Percentiles rank a stretch among this genome's conserved stretches.
phyloP scores from a whole-genome alignment of 2,113 vertebrate genomes.

The Fulmarus glacialis region DNA sequence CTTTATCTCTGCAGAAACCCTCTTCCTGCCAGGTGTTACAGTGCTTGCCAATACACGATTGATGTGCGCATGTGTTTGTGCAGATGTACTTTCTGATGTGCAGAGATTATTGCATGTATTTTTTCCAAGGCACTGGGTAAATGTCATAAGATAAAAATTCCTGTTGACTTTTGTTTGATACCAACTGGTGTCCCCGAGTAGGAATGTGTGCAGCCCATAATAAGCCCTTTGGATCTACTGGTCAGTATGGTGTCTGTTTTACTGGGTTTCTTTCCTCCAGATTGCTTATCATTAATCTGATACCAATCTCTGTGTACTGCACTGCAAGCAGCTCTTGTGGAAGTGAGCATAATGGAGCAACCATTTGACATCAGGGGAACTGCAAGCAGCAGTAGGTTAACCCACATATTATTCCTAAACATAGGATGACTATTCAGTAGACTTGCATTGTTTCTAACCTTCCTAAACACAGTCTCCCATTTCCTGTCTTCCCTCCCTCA shows the following conservation, averaged over 20 bases:
- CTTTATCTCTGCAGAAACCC: not conserved
- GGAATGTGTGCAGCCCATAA: not conserved
- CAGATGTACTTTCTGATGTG: not conserved
- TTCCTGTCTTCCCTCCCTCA: not conserved
- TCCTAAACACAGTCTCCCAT: accelerated
- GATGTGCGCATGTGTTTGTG: not conserved
- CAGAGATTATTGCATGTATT: not conserved
- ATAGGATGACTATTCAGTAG: not conserved
- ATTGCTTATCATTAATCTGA: not conserved
- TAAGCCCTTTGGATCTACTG: not conserved
- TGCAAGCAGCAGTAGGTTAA: not conserved
- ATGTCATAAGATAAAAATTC: not conserved
- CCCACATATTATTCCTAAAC: not conserved
- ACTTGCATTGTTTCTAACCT: not conserved
- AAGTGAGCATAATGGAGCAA: not conserved
- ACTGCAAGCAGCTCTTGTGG: not conserved
- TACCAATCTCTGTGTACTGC: not conserved
- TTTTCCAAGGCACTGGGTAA: not conserved
- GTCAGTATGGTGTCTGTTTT: not conserved
- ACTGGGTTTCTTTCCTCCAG: not conserved
- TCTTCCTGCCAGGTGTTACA: not conserved
- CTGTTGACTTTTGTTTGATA: not conserved
- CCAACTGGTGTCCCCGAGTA: not conserved
- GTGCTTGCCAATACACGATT: not conserved
- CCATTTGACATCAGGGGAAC: not conserved